These are phyloP conservation scores for Anseranas semipalmata DNA, from an alignment of 2,113 vertebrate species.

Conservation along the genomic window DNA sequence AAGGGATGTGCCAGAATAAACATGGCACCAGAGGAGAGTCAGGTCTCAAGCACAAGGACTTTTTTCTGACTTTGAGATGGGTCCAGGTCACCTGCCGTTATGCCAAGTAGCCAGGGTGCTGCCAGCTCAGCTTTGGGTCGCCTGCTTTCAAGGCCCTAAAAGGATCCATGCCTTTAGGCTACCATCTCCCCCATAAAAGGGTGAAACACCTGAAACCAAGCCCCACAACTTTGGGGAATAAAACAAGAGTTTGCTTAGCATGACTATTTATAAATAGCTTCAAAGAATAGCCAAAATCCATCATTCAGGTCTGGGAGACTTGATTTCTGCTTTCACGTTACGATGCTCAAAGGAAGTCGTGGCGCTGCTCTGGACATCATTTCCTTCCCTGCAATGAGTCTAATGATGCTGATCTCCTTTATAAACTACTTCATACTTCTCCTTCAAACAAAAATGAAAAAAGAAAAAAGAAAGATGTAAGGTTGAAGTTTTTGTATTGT, in stretches of 20 bases:
- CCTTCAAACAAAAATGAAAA: not conserved
- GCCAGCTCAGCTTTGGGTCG: not conserved
- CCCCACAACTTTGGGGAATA: not conserved
- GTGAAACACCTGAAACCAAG: not conserved
- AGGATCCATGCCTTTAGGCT: not conserved
- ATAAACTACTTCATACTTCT: not conserved
- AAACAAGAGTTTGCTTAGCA: not conserved
- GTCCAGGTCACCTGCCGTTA: not conserved
- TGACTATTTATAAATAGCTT: not conserved
- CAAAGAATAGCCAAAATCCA: not conserved
- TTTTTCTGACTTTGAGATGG: not conserved
- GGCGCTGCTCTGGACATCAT: not conserved
- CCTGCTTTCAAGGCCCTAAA: not conserved
- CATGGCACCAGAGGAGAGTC: not conserved
- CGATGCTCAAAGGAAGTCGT: not conserved
- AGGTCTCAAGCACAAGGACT: not conserved
- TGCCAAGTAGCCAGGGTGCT: not conserved
- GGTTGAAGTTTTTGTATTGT: not conserved
- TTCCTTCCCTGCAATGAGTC: not conserved
- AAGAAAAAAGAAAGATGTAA: not conserved
- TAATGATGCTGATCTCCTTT: not conserved
- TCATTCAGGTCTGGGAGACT: not conserved
- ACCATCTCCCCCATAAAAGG: not conserved
- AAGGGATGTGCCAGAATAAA: not conserved
- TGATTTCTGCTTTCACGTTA: not conserved